Evolutionary conservation across 2,113 vertebrate genomes (phyloP).

Genomic region (Ursus arctos): DNA sequence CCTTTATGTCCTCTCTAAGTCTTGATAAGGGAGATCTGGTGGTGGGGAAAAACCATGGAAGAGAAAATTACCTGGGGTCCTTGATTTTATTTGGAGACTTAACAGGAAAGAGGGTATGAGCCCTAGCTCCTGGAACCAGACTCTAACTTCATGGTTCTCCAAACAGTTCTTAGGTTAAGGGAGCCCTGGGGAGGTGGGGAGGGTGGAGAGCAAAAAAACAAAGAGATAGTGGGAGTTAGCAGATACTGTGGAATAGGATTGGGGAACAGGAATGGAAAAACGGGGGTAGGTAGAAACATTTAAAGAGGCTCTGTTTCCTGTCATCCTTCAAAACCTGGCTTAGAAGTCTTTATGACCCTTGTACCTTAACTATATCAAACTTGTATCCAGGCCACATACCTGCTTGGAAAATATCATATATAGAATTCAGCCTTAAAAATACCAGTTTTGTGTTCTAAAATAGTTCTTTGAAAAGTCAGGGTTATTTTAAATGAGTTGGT

Average conservation of each 20-base stretch:
- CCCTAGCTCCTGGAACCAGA: background rate
- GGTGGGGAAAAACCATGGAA: background rate
- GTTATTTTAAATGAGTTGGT: conserved; percentile 59
- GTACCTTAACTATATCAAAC: background rate
- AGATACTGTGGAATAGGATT: background rate
- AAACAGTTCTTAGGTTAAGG: background rate
- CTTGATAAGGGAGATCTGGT: background rate
- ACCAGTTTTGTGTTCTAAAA: conserved; percentile 39
- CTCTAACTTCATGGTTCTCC: background rate
- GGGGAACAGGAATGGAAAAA: background rate
- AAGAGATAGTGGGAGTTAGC: background rate
- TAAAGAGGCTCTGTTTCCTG: conserved; percentile 14
- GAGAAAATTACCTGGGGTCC: background rate
- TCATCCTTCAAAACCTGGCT: background rate
- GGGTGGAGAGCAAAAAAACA: background rate
- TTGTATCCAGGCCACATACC: background rate
- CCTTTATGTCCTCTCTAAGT: background rate
- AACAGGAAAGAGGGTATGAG: background rate
- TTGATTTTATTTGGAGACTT: conserved; percentile 30
- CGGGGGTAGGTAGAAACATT: background rate
- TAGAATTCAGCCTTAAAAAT: conserved; percentile 32
- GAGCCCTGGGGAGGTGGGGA: background rate
- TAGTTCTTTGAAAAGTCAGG: conserved; percentile 60
- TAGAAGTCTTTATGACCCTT: background rate
- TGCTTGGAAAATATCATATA: background rate